Conservation (phyloP, 2,797 vertebrate species). For the Eulemur rubriventer region DNA sequence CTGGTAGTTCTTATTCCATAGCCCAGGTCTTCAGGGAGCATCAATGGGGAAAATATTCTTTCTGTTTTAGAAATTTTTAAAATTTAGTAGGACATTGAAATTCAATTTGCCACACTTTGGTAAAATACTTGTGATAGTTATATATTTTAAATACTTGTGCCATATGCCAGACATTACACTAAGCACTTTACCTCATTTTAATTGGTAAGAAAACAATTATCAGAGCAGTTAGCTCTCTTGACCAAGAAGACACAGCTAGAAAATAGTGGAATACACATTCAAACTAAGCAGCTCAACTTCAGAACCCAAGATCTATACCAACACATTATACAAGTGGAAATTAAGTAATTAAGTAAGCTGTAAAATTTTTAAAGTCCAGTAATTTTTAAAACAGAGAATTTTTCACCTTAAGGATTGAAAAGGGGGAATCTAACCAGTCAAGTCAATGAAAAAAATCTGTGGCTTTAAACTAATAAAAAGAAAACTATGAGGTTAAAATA, state of each 20-base stretch:
- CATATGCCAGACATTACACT: neutral
- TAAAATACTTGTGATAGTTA: neutral
- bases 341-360: neutral
- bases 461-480: neutral
- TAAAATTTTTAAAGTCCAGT: neutral
- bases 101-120: neutral
- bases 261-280: neutral
- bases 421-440: neutral
- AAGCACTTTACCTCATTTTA: neutral
- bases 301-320: neutral
- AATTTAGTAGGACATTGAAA: neutral
- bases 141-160: neutral
- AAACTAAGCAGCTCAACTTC: neutral
- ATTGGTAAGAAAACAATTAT: neutral
- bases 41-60: neutral
- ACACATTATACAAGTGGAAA: neutral
- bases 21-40: neutral
- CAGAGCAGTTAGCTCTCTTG: slow-evolving; percentile 2
- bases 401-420: neutral
- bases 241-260: neutral
- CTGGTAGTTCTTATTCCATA: neutral
- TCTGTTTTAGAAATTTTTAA: slow-evolving; percentile 7
- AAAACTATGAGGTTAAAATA: neutral
- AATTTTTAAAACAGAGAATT: neutral
- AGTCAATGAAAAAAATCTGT: neutral